Evolutionary conservation across 37 sponge, comb jelly and placozoan genomes (phyloP).

Genomic region (Axinella damicornis): DNA sequence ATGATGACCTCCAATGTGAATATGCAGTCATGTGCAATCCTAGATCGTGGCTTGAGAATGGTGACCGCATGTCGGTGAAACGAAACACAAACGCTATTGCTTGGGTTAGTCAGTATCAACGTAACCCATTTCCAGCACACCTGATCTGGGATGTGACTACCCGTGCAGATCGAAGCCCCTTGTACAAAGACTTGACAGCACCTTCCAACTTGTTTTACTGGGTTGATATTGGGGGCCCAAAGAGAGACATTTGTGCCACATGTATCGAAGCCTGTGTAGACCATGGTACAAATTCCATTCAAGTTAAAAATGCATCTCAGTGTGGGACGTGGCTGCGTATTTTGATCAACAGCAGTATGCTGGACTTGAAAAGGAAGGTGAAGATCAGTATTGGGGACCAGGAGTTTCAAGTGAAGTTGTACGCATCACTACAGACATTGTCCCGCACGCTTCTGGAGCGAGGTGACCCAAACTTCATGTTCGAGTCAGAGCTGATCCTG

Average conservation of each 20-base stretch:
- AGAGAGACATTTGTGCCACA: neutral
- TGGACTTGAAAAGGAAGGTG: neutral
- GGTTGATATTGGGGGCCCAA: neutral
- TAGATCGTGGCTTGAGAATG: neutral
- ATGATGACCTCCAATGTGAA: neutral
- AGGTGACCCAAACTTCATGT: neutral
- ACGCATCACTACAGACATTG: neutral
- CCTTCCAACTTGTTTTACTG: neutral
- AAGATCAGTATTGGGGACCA: neutral
- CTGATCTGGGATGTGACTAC: neutral
- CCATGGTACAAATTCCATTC: neutral
- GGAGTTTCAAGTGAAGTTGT: neutral
- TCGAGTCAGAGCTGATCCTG: neutral
- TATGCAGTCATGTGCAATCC: neutral
- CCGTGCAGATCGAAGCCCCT: neutral
- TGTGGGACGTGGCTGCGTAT: neutral
- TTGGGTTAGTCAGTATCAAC: neutral
- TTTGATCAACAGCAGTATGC: neutral
- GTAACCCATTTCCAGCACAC: neutral
- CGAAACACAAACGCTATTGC: neutral
- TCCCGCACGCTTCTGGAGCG: neutral
- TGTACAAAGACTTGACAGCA: neutral
- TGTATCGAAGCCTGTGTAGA: neutral
- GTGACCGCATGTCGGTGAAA: neutral
- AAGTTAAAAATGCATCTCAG: neutral